Conservation (phyloP, 2,797 vertebrate species). For the Squalus acanthias region DNA sequence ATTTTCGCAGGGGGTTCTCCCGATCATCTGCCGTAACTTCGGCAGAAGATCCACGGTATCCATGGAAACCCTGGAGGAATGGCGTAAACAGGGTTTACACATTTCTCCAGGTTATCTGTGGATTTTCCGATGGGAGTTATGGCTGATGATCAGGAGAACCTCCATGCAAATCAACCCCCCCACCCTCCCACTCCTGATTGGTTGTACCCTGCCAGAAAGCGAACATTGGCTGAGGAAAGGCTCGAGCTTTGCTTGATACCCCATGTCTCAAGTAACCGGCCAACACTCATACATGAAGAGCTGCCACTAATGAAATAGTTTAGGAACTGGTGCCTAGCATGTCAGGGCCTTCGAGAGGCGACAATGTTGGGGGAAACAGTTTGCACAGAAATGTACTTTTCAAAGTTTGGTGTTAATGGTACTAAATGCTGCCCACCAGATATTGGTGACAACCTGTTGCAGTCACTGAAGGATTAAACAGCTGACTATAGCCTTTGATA, state of each 20-base stretch:
- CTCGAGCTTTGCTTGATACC: neutral
- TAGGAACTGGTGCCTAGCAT: neutral
- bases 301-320: neutral
- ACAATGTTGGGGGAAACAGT: neutral
- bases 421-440: neutral
- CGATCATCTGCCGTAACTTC: neutral
- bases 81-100: neutral
- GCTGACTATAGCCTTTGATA: neutral
- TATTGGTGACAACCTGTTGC: neutral
- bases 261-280: neutral
- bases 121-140: neutral
- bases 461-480: constrained; percentile 19
- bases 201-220: neutral
- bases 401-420: neutral
- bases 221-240: neutral
- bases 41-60: neutral
- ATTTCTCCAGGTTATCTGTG: neutral
- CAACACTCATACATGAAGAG: neutral
- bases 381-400: neutral
- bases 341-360: neutral
- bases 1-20: neutral
- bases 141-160: neutral
- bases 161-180: neutral
- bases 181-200: neutral
- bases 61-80: neutral